These are phyloP conservation scores for Charadrius vociferus DNA, from an alignment of 2,113 vertebrate species.

Conservation along the genomic window DNA sequence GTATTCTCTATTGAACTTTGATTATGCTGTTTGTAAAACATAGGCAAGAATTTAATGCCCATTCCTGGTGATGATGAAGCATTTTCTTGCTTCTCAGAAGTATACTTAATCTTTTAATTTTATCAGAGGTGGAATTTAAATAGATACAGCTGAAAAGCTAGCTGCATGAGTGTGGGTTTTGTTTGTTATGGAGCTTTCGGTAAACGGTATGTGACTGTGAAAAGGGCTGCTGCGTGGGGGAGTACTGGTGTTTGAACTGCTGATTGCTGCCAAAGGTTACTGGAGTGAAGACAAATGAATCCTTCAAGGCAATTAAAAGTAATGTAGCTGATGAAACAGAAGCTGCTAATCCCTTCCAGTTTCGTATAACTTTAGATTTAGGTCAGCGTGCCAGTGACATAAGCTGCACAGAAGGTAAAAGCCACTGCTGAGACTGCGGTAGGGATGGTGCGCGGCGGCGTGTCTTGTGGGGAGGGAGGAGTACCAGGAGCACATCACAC, in stretches of 20 bases:
- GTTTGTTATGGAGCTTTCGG: not conserved
- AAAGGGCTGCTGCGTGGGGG: not conserved
- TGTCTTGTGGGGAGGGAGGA: not conserved
- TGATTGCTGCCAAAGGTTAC: slow-evolving; percentile 39
- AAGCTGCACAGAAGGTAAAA: slow-evolving; percentile 18
- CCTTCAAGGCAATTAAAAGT: slow-evolving; percentile 46
- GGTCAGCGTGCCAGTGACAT: not conserved
- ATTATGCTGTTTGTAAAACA: slow-evolving; percentile 52
- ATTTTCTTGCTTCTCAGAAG: slow-evolving; percentile 6
- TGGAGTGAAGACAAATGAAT: slow-evolving; percentile 37
- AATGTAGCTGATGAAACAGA: slow-evolving; percentile 40
- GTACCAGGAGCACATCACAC: not conserved
- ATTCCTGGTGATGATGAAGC: slow-evolving; percentile 9
- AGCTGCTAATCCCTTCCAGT: slow-evolving; percentile 26
- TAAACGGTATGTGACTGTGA: not conserved
- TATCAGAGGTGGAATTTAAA: slow-evolving; percentile 16
- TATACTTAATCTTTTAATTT: slow-evolving; percentile 5
- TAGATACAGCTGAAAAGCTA: not conserved
- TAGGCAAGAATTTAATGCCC: not conserved
- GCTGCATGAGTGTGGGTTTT: not conserved
- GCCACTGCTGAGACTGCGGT: not conserved
- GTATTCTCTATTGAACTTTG: slow-evolving; percentile 52
- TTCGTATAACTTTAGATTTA: slow-evolving; percentile 39
- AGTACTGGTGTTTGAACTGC: slow-evolving; percentile 26
- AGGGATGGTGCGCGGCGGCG: not conserved